Conservation (phyloP, 2,888 invertebrate species). For the Patella pellucida region DNA sequence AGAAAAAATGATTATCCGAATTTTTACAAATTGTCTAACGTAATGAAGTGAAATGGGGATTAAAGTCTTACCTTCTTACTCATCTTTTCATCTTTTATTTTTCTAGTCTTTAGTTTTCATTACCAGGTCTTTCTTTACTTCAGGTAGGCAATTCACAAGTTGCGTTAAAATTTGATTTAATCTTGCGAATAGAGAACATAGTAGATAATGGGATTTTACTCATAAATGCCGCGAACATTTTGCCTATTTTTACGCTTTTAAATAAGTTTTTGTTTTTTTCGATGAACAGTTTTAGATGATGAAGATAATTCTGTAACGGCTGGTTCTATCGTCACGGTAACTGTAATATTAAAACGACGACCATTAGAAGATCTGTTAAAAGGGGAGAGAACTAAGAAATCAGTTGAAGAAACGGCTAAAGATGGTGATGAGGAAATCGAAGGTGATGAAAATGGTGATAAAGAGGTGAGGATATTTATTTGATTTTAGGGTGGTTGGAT, state of each 20-base stretch:
- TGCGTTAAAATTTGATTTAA: no score
- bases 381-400: slow-evolving; percentile 29
- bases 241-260: no score
- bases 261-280: no score
- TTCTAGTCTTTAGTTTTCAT: background rate
- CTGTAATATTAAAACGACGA: slow-evolving; percentile 86
- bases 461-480: slow-evolving; percentile 38
- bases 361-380: slow-evolving; percentile 80
- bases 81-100: background rate
- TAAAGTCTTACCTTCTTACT: background rate
- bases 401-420: slow-evolving; percentile 33
- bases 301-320: slow-evolving; percentile 96
- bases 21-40: no score
- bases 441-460: slow-evolving; percentile 38
- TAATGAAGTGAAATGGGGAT: no score
- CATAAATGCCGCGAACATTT: no score
- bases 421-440: slow-evolving; percentile 35
- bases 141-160: no score
- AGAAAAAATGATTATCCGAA: no score
- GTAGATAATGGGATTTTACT: no score
- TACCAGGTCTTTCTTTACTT: background rate
- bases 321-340: slow-evolving; percentile 97
- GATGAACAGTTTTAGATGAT: slow-evolving; percentile 87
- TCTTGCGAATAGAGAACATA: no score
- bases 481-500: no score